Evolutionary conservation across 2,888 invertebrate species (phyloP), one percentile per base, ranked within the genome.

Genomic region (Caenorhabditis sp.): DNA sequence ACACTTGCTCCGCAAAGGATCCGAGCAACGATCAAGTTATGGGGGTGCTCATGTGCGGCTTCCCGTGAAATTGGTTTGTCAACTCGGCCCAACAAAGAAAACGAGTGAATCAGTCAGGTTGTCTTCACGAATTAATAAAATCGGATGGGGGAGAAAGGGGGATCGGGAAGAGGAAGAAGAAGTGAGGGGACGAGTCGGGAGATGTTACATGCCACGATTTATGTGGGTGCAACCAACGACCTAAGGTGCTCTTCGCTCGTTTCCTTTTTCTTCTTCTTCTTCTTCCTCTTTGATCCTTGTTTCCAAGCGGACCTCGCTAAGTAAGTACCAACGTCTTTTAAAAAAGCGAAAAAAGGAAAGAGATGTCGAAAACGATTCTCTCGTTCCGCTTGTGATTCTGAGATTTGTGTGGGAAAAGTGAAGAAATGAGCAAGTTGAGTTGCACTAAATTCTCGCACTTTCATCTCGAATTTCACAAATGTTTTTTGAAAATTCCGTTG

Each of bases 161-260:
- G 32, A 30, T 24, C n/a, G 43, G 22, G 26, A 26, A 45, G 32
- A 50, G 45, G 43, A 41, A 32, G 2, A 17, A 48, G 37, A n/a
- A 26, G 20, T 41, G 41, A 30, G 26, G 27, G 26, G n/a, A 17
- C n/a, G 58, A 53, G 58, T 35, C 39, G 52, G 52, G 58, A 73
- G 73, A 73, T 58, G 63, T 63, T 63, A 63, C 71, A 71, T 62
- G 62, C 62, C 71, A 62, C 32, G 62, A 62, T 71, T 70, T 70
- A 70, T 70, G 43, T 27, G 53, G 59, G 70, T 56, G 55, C 55
- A 45, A 37, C 43, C 41, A 35, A 46, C 53, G 46, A 50, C 37
- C 46, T 39, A 35, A 35, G 39, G 53, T 68, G 53, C 56, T 50
- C 62, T 59, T 27, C 55, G n/a, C n/a, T n/a, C n/a, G n/a, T 53